Base-by-base conservation (phyloP, 2,113 vertebrate genomes). In the Pollimyrus isidori region DNA sequence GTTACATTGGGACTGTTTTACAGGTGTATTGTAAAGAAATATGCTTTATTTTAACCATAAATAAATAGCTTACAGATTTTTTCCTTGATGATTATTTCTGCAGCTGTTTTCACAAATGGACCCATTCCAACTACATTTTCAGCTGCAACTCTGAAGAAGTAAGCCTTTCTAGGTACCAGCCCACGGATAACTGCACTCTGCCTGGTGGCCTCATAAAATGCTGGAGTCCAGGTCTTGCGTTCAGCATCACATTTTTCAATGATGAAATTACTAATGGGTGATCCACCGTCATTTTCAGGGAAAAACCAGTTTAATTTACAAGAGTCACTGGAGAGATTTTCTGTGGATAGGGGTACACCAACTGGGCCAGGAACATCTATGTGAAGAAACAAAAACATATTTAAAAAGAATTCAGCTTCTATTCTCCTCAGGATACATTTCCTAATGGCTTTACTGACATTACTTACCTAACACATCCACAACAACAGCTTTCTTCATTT, bases 301-400 rank as follows among this genome's bases (percentile, higher is more conserved):
- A 97, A 96, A 94, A 96, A 98, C 98, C 98, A 99, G 9, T 96
- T 97, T 90, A 99, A 92, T 94, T 99, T 99, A 94, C 97, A 98
- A 58, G 98, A 98, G 87, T 99, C 98, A 1, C 0, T 96, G 48
- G 94, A 98, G 84, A 99, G 93, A 91, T 98, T 98, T 90, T 99
- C 97, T 15, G 97, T 92, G 6, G 94, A 95, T 87, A 99, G 95
- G 42, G 98, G 98, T 92, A 94, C 93, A 35, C 98, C 97, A 86
- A 99, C 97, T 85, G 97, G 97, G 23, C 98, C 98, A 39, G 98
- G 98, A 1, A 99, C 97, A 89, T 98, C 98, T 99, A 92, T 62
- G 86, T 91, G 53, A 89, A 91, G 91, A 91, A 92, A 39, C 89
- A 89, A 90, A 88, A 84, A 56, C 21, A 76, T 42, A 87, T 52